Evolutionary conservation across 2,113 vertebrate genomes (phyloP).

Genomic region (Oceanodroma tethys): DNA sequence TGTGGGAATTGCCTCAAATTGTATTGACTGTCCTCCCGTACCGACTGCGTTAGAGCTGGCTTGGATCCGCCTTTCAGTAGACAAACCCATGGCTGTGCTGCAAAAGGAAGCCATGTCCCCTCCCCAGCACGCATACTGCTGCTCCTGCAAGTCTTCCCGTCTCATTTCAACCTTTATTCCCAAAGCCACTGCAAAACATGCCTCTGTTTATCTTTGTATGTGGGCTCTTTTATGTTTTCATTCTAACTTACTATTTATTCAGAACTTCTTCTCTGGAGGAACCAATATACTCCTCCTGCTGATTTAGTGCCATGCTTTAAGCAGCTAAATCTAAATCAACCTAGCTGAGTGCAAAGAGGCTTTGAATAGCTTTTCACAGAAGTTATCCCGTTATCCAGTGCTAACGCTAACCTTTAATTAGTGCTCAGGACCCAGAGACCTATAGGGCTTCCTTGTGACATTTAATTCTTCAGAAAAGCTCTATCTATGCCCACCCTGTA

Average conservation of each 20-base stretch:
- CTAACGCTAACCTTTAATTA: neutral
- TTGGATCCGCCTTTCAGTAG: fast-evolving
- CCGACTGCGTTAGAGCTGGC: no score
- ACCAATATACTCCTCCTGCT: neutral
- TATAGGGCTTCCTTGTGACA: neutral
- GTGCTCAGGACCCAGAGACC: neutral
- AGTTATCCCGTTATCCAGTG: neutral
- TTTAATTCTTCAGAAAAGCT: neutral
- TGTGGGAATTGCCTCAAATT: neutral
- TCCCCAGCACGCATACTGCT: no score
- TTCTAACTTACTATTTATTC: neutral
- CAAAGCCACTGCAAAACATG: neutral
- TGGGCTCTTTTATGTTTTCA: neutral
- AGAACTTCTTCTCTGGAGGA: neutral
- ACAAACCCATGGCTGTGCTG: neutral
- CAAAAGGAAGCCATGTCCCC: neutral
- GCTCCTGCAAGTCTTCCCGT: neutral
- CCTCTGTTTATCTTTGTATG: neutral
- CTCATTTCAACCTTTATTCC: neutral
- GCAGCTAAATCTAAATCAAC: neutral
- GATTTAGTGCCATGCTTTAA: neutral
- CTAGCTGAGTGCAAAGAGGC: neutral
- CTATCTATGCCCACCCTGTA: neutral
- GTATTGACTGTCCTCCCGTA: no score
- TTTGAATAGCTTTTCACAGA: neutral